These are phyloP conservation scores for Hiodon alosoides DNA, from an alignment of 2,113 vertebrate species.

Conservation along the genomic window DNA sequence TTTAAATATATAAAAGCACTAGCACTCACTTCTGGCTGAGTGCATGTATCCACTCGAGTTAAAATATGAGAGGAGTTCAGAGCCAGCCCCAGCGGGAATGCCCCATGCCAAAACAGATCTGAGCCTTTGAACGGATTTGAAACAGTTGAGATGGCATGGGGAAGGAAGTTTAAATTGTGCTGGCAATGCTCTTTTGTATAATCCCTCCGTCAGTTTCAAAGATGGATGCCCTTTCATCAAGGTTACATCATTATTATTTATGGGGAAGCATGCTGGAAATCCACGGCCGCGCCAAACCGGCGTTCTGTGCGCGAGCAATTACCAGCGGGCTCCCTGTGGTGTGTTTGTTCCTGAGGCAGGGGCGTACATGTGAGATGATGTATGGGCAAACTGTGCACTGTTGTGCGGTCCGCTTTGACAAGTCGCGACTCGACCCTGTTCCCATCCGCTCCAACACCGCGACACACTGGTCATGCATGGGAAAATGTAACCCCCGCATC, in stretches of 20 bases:
- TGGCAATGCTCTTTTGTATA: conserved; percentile 47
- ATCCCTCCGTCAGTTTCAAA: conserved; percentile 47
- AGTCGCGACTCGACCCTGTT: neutral
- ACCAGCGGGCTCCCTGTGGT: neutral
- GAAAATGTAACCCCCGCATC: neutral
- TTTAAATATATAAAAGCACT: conserved; percentile 30
- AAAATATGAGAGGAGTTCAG: conserved; percentile 44
- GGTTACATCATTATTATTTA: conserved; percentile 34
- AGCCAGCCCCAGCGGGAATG: conserved; percentile 44
- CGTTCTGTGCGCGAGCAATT: neutral
- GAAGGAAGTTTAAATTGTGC: conserved; percentile 45
- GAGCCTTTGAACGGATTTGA: conserved; percentile 55
- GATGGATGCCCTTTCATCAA: conserved; percentile 47
- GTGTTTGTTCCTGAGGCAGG: neutral
- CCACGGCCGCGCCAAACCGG: neutral
- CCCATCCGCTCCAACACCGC: neutral
- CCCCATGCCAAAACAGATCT: conserved; percentile 36
- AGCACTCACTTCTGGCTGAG: conserved; percentile 41
- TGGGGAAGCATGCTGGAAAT: conserved; percentile 10
- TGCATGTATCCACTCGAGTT: conserved; percentile 52
- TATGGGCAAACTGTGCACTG: neutral
- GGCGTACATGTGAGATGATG: neutral
- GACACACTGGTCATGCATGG: neutral
- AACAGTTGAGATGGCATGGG: conserved; percentile 50
- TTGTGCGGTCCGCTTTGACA: neutral